These are phyloP conservation scores for Clarias magur DNA, from an alignment of 2,113 vertebrate genomes.

Conservation along the genomic window DNA sequence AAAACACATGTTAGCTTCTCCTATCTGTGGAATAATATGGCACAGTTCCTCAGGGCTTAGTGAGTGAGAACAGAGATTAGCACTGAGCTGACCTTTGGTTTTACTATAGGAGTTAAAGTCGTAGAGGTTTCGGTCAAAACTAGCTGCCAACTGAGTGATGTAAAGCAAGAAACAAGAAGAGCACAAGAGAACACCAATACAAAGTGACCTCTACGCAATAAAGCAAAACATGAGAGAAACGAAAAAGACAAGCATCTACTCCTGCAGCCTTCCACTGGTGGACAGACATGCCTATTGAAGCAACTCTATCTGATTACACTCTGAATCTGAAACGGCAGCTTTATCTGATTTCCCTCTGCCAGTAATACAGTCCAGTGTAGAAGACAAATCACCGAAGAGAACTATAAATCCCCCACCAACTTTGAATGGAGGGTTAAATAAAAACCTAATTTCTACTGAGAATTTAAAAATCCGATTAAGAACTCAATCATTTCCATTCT, in stretches of 20 bases:
- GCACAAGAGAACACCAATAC: slow-evolving; percentile 5
- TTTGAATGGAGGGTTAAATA: not conserved
- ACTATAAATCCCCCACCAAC: not conserved
- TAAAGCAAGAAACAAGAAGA: slow-evolving; percentile 63
- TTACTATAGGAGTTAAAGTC: slow-evolving; percentile 36
- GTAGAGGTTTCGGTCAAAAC: slow-evolving; percentile 48
- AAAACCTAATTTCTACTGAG: slow-evolving; percentile 6
- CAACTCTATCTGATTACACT: not conserved
- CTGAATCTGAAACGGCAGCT: slow-evolving; percentile 16
- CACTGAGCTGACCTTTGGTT: slow-evolving; percentile 69
- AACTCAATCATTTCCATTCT: not conserved
- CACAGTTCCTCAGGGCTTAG: slow-evolving; percentile 2
- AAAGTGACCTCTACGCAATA: slow-evolving; percentile 62
- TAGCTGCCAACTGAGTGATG: slow-evolving; percentile 63
- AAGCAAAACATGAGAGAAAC: slow-evolving; percentile 58
- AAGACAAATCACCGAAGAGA: slow-evolving; percentile 18
- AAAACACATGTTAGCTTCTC: not conserved
- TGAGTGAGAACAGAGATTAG: slow-evolving; percentile 31
- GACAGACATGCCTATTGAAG: not conserved
- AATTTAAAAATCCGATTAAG: not conserved
- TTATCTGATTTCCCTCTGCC: not conserved
- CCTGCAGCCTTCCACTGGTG: not conserved
- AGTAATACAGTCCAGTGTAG: slow-evolving; percentile 41
- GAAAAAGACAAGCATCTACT: not conserved
- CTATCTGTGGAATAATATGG: not conserved